Evolutionary conservation across 2,797 vertebrate species (phyloP), one percentile per base, ranked within the genome.

Genomic region (Artibeus lituratus): DNA sequence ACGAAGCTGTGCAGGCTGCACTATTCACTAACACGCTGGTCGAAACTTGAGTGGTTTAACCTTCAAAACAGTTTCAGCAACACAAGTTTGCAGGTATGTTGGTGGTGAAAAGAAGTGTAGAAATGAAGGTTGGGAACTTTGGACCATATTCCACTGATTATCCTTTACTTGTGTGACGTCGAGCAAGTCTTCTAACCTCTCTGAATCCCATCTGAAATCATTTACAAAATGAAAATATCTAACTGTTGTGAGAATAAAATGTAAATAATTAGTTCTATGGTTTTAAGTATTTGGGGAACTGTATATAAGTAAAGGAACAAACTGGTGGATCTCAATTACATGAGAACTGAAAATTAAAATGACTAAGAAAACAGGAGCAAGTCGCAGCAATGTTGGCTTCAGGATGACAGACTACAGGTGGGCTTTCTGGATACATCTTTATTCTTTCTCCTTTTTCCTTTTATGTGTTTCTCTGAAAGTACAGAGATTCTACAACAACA

Each of bases 311-410:
- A 39, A 59, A 32, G 2, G 51, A 82, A 95, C 86, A 62, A 89
- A 80, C 4, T 18, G 83, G 4, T 18, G 59, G 72, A 87, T 7
- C n/a, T 67, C 67, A 91, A 73, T 7, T 35, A 55, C 0, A 11
- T 77, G 91, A 90, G 69, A 96, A 93, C 83, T 9, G 76, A 88
- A 81, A 77, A 77, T 57, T 80, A 47, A 76, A 81, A 84, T 14
- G 37, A 84, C 51, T 22, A 81, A 83, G 53, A 91, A 93, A 94
- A 70, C 19, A 32, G 10, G 67, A 53, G 22, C 49, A 35, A 57
- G 55, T 35, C 49, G 7, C n/a, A 93, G 7, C 10, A 49, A 51
- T 18, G 8, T 1, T 49, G 95, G 22, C 37, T 81, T 93, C 11
- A 3, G 18, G 37, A 77, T 32, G 1, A 47, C 15, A 55, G 24